A percentile compares a stretch with the other conserved stretches of the same genome.
These are phyloP conservation scores for Rhombomys opimus DNA, from an alignment of 2,113 vertebrate genomes.

Conservation along the genomic window DNA sequence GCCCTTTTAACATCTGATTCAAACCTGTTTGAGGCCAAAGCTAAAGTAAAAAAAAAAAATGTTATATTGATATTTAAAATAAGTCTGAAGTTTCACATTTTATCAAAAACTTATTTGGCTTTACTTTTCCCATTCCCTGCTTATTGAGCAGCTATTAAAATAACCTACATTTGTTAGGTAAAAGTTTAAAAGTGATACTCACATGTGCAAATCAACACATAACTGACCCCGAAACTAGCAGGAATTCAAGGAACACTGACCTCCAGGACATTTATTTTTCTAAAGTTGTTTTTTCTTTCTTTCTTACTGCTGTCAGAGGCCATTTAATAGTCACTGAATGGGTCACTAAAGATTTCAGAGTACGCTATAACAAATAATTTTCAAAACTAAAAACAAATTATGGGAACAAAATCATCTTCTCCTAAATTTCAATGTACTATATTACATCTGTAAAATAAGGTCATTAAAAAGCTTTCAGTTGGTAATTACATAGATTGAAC, in stretches of 20 bases:
- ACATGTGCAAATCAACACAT: not conserved
- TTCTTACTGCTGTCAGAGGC: not conserved
- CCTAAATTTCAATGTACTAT: not conserved
- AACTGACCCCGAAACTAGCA: conserved; percentile 11
- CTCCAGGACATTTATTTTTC: conserved; percentile 14
- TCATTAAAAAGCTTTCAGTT: not conserved
- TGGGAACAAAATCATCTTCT: conserved; percentile 29
- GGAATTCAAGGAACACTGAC: not conserved
- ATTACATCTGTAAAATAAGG: not conserved
- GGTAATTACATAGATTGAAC: not conserved
- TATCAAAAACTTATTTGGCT: conserved; percentile 26
- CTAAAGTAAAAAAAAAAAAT: conserved; percentile 45
- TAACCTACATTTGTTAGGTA: not conserved
- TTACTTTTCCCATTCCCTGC: conserved; percentile 3
- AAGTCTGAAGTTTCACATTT: conserved; percentile 49
- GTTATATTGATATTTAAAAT: conserved; percentile 62
- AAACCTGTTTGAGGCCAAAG: conserved; percentile 33
- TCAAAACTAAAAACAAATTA: not conserved
- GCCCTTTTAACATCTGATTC: conserved; percentile 50
- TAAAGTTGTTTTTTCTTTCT: conserved; percentile 30
- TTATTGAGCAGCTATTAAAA: conserved; percentile 64
- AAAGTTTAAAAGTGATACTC: conserved; percentile 13
- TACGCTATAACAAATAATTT: conserved; percentile 3
- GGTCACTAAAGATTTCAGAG: not conserved
- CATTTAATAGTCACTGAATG: conserved; percentile 16